Conservation (phyloP, 2,113 vertebrate genomes). For the Gobiocypris rarus region DNA sequence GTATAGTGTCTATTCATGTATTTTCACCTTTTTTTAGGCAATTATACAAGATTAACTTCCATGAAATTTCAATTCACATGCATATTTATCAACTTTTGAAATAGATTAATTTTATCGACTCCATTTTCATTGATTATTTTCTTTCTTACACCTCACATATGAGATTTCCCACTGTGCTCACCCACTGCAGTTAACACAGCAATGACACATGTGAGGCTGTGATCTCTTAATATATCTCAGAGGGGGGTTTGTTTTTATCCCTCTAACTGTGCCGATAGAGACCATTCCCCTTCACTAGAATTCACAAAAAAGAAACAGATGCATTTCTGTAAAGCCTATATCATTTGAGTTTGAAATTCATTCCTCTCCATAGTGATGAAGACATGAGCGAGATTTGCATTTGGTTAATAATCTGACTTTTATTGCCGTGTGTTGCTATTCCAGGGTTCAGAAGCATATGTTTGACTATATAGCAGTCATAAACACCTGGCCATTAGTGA, state of each 20-base stretch:
- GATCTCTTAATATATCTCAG: not conserved
- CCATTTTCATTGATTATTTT: not conserved
- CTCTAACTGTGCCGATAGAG: not conserved
- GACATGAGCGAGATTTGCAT: not conserved
- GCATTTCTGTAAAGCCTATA: not conserved
- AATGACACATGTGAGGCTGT: conserved; percentile 1
- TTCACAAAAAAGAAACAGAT: not conserved
- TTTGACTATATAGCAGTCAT: not conserved
- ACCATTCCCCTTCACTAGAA: not conserved
- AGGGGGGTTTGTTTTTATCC: not conserved
- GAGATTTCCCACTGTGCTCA: not conserved
- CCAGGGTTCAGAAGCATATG: not conserved
- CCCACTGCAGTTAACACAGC: conserved; percentile 1
- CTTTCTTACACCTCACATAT: not conserved
- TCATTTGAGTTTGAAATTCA: not conserved
- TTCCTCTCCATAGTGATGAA: conserved; percentile 10
- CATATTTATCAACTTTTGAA: not conserved
- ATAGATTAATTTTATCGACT: not conserved
- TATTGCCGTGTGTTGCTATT: not conserved
- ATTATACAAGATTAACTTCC: not conserved
- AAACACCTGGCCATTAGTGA: not conserved
- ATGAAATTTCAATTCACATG: not conserved
- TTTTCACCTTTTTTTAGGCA: not conserved
- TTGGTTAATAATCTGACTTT: not conserved
- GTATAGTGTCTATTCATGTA: not conserved